phyloP scores from a whole-genome alignment of 2,113 vertebrate species.

The Malurus cyaneus region DNA sequence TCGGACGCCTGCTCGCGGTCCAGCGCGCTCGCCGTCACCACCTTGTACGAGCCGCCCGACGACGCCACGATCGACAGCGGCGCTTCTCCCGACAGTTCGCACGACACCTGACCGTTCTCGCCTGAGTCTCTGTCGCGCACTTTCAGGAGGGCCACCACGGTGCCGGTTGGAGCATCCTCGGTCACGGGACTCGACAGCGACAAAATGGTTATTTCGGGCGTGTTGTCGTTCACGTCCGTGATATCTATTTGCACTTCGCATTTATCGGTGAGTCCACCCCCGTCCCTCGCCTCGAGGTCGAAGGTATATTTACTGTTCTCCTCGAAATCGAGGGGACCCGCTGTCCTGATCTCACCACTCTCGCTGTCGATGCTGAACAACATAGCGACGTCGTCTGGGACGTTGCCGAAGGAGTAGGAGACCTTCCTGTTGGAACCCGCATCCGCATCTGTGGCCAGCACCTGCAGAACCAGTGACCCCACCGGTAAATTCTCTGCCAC shows the following conservation, averaged over 20 bases:
- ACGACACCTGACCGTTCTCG: neutral
- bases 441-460: too few species aligned
- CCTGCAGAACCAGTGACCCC: too few species aligned
- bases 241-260: neutral
- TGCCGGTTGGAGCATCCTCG: rapidly evolving
- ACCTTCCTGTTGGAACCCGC: too few species aligned
- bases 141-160: neutral
- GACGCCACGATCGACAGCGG: neutral
- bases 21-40: conserved; percentile 49
- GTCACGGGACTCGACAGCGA: neutral
- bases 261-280: neutral
- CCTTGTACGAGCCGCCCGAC: conserved; percentile 50
- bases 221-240: neutral
- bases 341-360: too few species aligned
- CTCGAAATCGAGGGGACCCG: too few species aligned
- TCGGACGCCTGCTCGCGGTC: neutral
- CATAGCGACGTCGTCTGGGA: too few species aligned
- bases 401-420: too few species aligned
- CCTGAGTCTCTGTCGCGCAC: rapidly evolving
- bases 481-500: neutral
- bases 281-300: neutral
- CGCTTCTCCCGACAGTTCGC: neutral
- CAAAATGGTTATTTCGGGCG: neutral
- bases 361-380: too few species aligned
- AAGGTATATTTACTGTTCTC: too few species aligned